Conservation (phyloP, 2,113 vertebrate genomes). For the Candoia aspera region DNA sequence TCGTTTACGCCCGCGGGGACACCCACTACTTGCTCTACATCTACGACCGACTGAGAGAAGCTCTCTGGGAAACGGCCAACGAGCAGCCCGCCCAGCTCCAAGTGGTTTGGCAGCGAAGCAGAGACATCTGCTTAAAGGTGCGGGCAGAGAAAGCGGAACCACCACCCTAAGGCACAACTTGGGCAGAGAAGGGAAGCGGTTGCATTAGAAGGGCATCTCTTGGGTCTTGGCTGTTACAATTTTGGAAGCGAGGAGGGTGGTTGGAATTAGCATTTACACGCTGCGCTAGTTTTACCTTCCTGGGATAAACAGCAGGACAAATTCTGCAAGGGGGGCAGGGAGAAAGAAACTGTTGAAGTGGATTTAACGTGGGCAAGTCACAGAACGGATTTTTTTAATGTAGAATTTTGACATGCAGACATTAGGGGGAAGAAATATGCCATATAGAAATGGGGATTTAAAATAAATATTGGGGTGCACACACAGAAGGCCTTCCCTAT, state of each 20-base stretch:
- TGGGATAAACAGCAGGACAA: too few species aligned
- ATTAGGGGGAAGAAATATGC: background rate
- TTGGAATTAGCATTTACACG: too few species aligned
- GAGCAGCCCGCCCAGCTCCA: constrained; percentile 82
- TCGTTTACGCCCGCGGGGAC: constrained; percentile 87
- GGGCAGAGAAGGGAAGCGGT: background rate
- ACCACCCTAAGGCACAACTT: background rate
- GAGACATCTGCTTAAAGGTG: constrained; percentile 90
- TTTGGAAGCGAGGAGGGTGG: too few species aligned
- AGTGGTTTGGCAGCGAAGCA: constrained; percentile 90
- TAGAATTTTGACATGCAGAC: background rate
- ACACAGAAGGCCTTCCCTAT: background rate
- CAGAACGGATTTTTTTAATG: too few species aligned
- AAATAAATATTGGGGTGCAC: background rate
- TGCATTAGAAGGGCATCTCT: background rate
- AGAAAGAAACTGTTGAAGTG: too few species aligned
- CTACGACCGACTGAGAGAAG: constrained; percentile 84
- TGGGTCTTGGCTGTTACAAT: too few species aligned
- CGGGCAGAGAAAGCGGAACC: background rate
- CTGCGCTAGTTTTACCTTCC: too few species aligned
- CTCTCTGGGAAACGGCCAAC: constrained; percentile 80
- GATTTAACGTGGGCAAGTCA: too few species aligned
- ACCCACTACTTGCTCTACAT: constrained; percentile 96
- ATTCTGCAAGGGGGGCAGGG: too few species aligned
- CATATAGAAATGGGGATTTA: background rate